Conservation (phyloP, 2,797 vertebrate genomes). For the Poecilia wingei region DNA sequence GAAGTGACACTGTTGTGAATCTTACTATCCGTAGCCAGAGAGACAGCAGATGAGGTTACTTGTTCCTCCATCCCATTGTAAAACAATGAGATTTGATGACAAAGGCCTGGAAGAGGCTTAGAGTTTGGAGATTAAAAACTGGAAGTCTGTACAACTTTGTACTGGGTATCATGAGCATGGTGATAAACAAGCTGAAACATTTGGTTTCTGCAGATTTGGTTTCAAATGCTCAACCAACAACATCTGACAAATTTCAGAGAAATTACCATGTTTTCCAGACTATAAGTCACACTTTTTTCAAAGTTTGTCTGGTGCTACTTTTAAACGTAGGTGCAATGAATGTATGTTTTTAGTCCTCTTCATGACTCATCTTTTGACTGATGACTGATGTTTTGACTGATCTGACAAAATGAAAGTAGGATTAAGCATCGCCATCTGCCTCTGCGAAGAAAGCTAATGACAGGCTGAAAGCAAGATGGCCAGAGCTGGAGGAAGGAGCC, state of each 20-base stretch:
- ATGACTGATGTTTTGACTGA: no score
- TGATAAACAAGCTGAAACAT: conserved; percentile 1
- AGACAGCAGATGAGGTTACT: conserved; percentile 58
- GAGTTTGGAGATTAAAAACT: conserved; percentile 25
- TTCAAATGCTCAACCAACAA: neutral
- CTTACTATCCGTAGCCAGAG: conserved; percentile 32
- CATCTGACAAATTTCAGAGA: neutral
- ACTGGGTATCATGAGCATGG: neutral
- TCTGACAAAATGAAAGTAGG: no score
- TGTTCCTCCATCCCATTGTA: conserved; percentile 52
- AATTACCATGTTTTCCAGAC: neutral
- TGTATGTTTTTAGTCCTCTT: no score
- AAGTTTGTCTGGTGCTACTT: no score
- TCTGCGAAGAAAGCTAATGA: no score
- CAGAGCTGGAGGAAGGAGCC: no score
- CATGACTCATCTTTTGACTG: no score
- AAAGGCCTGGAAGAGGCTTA: conserved; percentile 15
- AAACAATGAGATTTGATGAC: conserved; percentile 43
- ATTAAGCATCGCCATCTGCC: no score
- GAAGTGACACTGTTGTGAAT: conserved; percentile 39
- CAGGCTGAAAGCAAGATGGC: no score
- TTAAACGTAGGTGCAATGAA: no score
- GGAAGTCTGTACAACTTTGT: conserved; percentile 10
- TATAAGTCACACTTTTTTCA: no score
- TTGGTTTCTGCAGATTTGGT: conserved; percentile 1